Evolutionary conservation across 2,888 invertebrate species (phyloP).

Genomic region (Nemapogon koenigi): DNA sequence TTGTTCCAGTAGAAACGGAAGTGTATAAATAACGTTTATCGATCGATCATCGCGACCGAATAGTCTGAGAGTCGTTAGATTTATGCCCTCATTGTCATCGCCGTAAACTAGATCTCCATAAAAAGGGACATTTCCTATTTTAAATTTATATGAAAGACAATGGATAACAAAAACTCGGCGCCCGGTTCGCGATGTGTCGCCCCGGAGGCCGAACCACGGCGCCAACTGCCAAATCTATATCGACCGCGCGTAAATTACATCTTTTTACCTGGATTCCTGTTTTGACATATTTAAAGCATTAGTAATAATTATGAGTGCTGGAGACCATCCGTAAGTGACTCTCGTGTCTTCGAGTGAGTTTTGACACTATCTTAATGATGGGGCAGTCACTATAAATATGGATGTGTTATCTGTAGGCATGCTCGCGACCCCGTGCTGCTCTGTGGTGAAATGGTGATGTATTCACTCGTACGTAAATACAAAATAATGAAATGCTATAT

Average conservation of each 20-base stretch:
- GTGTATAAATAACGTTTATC: conserved; percentile 64
- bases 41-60: conserved; percentile 56
- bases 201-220: conserved; percentile 30
- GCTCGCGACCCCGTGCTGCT: no score
- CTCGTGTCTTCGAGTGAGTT: conserved; percentile 49
- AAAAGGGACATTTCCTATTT: conserved; percentile 65
- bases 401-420: conserved; percentile 45
- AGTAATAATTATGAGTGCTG: conserved; percentile 65
- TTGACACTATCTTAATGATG: conserved; percentile 66
- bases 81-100: conserved; percentile 62
- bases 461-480: no score
- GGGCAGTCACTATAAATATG: conserved; percentile 62
- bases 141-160: conserved; percentile 65
- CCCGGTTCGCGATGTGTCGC: conserved; percentile 38
- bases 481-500: no score
- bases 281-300: conserved; percentile 67
- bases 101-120: conserved; percentile 65
- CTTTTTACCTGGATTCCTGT: conserved; percentile 66
- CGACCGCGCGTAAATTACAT: conserved; percentile 63
- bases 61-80: conserved; percentile 51
- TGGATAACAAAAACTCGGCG: conserved; percentile 62
- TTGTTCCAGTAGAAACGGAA: conserved; percentile 32
- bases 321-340: conserved; percentile 41
- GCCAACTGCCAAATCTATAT: conserved; percentile 66
- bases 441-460: no score